Conservation (phyloP, 2,797 vertebrate species). For the Hylomyscus alleni region DNA sequence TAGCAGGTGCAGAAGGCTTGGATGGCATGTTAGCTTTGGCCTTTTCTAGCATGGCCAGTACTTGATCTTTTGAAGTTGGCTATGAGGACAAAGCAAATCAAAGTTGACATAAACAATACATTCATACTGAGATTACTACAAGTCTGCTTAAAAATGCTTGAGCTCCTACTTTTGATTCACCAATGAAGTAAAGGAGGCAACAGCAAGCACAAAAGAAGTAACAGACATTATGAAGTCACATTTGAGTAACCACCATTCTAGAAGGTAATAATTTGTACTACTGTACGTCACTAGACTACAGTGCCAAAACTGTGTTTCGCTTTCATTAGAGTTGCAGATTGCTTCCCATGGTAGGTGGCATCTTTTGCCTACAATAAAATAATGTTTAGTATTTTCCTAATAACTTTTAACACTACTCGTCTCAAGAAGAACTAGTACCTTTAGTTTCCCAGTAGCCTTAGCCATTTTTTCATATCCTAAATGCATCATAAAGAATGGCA, state of each 20-base stretch:
- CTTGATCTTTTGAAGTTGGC: constrained; percentile 98
- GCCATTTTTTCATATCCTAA: constrained; percentile 97
- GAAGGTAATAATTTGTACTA: constrained; percentile 52
- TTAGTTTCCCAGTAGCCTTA: constrained; percentile 96
- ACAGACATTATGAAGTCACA: constrained; percentile 72
- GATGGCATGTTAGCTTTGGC: constrained; percentile 96
- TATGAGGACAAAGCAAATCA: constrained; percentile 82
- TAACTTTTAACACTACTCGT: constrained; percentile 10
- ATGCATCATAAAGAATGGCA: constrained; percentile 99
- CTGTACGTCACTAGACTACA: background rate
- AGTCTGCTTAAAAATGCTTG: background rate
- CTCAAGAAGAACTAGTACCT: constrained; percentile 89
- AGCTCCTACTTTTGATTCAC: constrained; percentile 52
- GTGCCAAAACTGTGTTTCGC: constrained; percentile 53
- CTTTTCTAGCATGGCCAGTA: constrained; percentile 96
- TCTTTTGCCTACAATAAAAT: constrained; percentile 57
- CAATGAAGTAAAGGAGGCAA: constrained; percentile 34
- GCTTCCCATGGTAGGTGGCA: constrained; percentile 6
- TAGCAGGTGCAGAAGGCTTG: constrained; percentile 92
- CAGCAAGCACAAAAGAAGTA: constrained; percentile 31
- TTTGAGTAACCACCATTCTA: constrained; percentile 57
- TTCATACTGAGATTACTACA: constrained; percentile 53
- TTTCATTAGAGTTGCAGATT: constrained; percentile 27
- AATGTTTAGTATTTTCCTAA: constrained; percentile 47
- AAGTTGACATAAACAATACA: constrained; percentile 40